phyloP scores from a whole-genome alignment of 2,113 vertebrate species.

The Leptobrachium ailaonicum region DNA sequence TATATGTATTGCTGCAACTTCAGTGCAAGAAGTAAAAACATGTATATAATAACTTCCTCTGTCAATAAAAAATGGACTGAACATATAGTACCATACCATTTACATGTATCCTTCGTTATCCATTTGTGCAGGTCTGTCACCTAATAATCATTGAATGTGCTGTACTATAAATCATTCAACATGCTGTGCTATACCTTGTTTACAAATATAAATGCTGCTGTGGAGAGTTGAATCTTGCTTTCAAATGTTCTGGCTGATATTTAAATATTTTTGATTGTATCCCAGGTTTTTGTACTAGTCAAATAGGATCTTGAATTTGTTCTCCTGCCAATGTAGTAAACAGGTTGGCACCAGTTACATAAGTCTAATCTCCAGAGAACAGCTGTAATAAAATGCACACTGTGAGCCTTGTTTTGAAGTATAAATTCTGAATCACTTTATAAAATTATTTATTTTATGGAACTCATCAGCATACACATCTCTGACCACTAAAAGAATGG shows the following conservation, averaged over 20 bases:
- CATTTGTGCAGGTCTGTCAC: constrained; percentile 24
- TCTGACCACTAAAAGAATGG: constrained; percentile 7
- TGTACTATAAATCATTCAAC: constrained; percentile 18
- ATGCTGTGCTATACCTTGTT: constrained; percentile 39
- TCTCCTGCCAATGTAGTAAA: constrained; percentile 44
- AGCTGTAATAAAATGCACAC: constrained; percentile 41
- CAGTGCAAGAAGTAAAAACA: too few species aligned
- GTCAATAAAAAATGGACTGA: too few species aligned
- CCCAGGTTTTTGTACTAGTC: constrained; percentile 18
- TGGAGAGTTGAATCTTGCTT: constrained; percentile 36
- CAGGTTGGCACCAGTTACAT: constrained; percentile 38
- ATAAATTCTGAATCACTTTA: constrained; percentile 21
- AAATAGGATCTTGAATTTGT: constrained; percentile 43
- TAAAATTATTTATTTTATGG: constrained; percentile 9
- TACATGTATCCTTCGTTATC: constrained; percentile 21
- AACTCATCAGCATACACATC: constrained; percentile 22
- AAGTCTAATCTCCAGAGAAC: constrained; percentile 47
- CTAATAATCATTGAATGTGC: constrained; percentile 19
- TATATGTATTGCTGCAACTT: too few species aligned
- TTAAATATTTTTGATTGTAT: constrained; percentile 47
- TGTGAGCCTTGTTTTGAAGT: constrained; percentile 24
- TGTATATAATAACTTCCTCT: too few species aligned
- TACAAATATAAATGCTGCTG: constrained; percentile 34
- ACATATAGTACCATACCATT: too few species aligned
- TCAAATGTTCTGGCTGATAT: constrained; percentile 46